These are phyloP conservation scores for Zygothrica quintamaculata DNA, from an alignment of 2,888 invertebrate genomes.

Conservation along the genomic window DNA sequence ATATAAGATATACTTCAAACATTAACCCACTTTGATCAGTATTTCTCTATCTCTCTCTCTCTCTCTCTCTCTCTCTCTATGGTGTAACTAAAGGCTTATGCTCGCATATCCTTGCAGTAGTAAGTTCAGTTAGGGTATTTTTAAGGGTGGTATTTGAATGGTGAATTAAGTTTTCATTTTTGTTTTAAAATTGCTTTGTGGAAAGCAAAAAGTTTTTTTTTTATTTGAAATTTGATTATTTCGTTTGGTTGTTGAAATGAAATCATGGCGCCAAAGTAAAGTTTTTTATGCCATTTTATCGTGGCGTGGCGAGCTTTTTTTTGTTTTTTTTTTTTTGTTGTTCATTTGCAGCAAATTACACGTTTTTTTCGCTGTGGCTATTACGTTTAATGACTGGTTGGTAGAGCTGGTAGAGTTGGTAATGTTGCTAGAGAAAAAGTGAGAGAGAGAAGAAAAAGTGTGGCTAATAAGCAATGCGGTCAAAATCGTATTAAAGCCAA, in stretches of 20 bases:
- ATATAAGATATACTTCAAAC: no score
- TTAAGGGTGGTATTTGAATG: no score
- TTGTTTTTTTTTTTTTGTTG: constrained; percentile 15
- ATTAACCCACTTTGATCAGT: no score
- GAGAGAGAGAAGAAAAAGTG: constrained; percentile 44
- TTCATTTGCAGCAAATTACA: constrained; percentile 66
- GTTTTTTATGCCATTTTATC: constrained; percentile 69
- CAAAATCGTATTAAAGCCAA: constrained; percentile 40
- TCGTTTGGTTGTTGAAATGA: constrained; percentile 53
- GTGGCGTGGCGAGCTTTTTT: constrained; percentile 49
- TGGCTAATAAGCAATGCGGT: constrained; percentile 64
- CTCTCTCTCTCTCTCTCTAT: no score
- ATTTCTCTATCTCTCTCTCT: no score
- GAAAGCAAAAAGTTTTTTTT: constrained; percentile 62
- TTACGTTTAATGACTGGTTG: constrained; percentile 66
- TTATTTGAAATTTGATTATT: constrained; percentile 73
- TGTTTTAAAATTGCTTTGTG: constrained; percentile 62
- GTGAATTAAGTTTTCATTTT: constrained; percentile 7
- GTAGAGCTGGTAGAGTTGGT: no score
- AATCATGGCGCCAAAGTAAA: constrained; percentile 47
- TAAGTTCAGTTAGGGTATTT: constrained; percentile 1
- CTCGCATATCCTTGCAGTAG: no score
- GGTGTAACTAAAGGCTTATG: no score
- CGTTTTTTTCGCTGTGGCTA: constrained; percentile 57
- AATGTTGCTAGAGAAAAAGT: no score